phyloP scores from a whole-genome alignment of 2,113 vertebrate genomes.

The Salvator merianae region DNA sequence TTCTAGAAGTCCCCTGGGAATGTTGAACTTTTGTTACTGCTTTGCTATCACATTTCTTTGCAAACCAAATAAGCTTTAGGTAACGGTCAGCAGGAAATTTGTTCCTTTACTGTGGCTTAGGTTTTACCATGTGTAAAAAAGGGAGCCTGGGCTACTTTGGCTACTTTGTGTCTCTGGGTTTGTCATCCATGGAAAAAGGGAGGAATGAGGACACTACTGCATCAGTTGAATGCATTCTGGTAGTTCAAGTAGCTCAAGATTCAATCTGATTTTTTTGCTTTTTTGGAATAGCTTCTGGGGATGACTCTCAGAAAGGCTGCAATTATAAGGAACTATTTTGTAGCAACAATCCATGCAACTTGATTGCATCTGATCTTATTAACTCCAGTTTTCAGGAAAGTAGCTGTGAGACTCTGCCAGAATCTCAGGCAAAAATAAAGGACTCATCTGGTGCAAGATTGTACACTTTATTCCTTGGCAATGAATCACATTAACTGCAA shows the following conservation, averaged over 20 bases:
- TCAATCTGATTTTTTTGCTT: not conserved
- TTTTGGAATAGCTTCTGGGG: not conserved
- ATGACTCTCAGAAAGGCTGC: not conserved
- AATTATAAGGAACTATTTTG: not conserved
- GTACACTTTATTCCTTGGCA: too few species aligned
- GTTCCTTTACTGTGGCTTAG: constrained; percentile 1
- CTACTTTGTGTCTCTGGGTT: constrained; percentile 8
- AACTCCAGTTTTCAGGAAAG: not conserved
- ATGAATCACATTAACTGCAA: too few species aligned
- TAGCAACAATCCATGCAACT: not conserved
- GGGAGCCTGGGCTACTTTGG: constrained; percentile 14
- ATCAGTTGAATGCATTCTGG: not conserved
- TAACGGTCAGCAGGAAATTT: constrained; percentile 5
- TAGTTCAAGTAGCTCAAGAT: not conserved
- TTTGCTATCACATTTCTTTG: not conserved
- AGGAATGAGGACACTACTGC: accelerated
- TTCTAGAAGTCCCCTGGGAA: constrained; percentile 26
- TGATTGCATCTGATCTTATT: not conserved
- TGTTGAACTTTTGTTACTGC: not conserved
- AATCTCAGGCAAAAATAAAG: too few species aligned
- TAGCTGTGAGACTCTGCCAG: too few species aligned
- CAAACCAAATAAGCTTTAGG: constrained; percentile 2
- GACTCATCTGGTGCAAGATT: too few species aligned
- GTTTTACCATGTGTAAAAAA: constrained; percentile 35
- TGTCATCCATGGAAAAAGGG: not conserved